A percentile compares a stretch with the other conserved stretches of the same genome.
These are phyloP conservation scores for Leptosomus discolor DNA, from an alignment of 2,113 vertebrate genomes.

Conservation along the genomic window DNA sequence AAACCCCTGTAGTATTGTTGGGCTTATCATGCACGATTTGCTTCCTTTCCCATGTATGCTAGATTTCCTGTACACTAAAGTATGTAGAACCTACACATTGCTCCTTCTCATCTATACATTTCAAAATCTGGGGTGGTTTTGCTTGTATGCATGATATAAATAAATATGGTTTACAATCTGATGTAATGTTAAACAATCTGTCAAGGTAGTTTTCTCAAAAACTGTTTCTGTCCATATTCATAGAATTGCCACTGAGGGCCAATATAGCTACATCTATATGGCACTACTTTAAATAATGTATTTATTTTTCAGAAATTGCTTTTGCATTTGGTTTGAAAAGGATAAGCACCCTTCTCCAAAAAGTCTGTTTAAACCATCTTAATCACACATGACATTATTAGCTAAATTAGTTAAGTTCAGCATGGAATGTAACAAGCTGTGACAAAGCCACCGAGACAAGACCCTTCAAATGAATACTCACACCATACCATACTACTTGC, in stretches of 20 bases:
- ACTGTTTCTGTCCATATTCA: background rate
- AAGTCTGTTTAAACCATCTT: background rate
- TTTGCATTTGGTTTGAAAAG: background rate
- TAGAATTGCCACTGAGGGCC: background rate
- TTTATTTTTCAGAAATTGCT: background rate
- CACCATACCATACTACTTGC: background rate
- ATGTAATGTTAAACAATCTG: background rate
- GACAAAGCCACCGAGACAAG: background rate
- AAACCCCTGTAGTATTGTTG: background rate
- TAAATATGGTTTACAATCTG: background rate
- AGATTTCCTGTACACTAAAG: background rate
- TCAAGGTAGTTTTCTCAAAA: background rate
- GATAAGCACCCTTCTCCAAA: background rate
- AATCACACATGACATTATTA: background rate
- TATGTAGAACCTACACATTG: background rate
- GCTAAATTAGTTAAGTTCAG: background rate
- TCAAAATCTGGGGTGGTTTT: background rate
- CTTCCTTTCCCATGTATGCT: background rate
- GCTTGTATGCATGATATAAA: background rate
- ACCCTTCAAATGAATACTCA: background rate
- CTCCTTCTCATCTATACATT: background rate
- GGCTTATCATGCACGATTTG: background rate
- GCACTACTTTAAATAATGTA: background rate
- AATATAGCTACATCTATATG: fast-evolving
- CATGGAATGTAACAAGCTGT: background rate